Conservation (phyloP, 2,113 vertebrate species). For the Vidua chalybeata region DNA sequence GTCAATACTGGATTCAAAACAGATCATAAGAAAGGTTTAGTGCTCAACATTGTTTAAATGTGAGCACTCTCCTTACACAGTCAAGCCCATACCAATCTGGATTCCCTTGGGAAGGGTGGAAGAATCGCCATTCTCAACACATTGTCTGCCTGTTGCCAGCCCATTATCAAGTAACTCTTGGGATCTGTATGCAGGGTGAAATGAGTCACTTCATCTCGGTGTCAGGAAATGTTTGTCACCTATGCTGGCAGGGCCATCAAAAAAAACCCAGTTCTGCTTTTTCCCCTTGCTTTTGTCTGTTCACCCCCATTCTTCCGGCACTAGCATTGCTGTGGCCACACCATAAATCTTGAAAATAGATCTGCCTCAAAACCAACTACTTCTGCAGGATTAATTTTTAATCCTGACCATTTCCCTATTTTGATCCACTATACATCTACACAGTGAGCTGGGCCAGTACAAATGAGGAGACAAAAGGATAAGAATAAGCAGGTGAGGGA, state of each 20-base stretch:
- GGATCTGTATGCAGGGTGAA: background rate
- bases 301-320: background rate
- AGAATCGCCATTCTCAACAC: background rate
- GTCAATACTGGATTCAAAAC: background rate
- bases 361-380: background rate
- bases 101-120: background rate
- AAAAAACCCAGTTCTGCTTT: background rate
- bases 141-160: rapidly evolving
- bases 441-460: background rate
- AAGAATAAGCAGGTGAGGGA: background rate
- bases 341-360: background rate
- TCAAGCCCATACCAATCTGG: background rate
- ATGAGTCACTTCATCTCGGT: background rate
- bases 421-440: background rate
- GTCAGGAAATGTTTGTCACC: background rate
- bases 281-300: background rate
- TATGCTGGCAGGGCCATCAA: background rate
- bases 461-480: background rate
- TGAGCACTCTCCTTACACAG: background rate
- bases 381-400: background rate
- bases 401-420: background rate
- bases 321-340: background rate
- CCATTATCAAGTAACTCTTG: background rate
- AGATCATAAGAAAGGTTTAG: background rate
- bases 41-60: background rate